These are phyloP conservation scores for Strigamia transsilvanica DNA, from an alignment of 2,888 invertebrate species.

Conservation along the genomic window DNA sequence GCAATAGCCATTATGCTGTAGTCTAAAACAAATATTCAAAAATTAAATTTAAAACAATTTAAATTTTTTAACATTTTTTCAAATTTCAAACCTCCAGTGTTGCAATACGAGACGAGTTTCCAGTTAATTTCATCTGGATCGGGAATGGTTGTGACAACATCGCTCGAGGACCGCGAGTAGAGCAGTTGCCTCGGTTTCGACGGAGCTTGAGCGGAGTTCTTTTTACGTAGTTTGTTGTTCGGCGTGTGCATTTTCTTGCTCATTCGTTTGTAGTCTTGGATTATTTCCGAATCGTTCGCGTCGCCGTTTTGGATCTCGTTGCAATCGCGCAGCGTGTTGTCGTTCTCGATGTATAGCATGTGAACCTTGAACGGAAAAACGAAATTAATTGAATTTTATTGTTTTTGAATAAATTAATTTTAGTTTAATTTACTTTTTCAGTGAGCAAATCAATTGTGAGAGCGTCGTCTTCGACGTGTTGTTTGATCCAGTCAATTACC, in stretches of 20 bases:
- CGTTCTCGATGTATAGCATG: constrained; percentile 77
- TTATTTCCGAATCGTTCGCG: constrained; percentile 76
- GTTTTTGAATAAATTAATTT: too few relatives aligned
- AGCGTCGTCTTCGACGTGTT: constrained; percentile 62
- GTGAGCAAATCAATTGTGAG: constrained; percentile 64
- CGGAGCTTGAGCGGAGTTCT: constrained; percentile 66
- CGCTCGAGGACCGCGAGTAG: constrained; percentile 67
- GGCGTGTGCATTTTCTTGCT: constrained; percentile 58
- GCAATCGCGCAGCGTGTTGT: constrained; percentile 81
- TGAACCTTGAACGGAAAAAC: constrained; percentile 68
- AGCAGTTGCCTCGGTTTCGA: constrained; percentile 72
- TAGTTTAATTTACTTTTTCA: constrained; percentile 70
- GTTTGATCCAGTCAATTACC: constrained; percentile 72
- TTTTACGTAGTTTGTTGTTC: constrained; percentile 55
- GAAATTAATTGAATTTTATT: neutral
- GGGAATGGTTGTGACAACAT: constrained; percentile 55
- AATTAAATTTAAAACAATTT: neutral
- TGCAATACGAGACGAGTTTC: constrained; percentile 71
- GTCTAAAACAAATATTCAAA: constrained; percentile 64
- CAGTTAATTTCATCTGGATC: constrained; percentile 68
- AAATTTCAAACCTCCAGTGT: constrained; percentile 66
- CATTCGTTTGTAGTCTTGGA: constrained; percentile 77
- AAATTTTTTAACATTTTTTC: constrained; percentile 13
- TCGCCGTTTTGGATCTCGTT: constrained; percentile 74
- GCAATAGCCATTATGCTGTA: constrained; percentile 73